Percentiles rank a stretch among this genome's conserved stretches.
These are phyloP conservation scores for Hydrotaea diabolus DNA, from an alignment of 2,888 invertebrate genomes.

Conservation along the genomic window DNA sequence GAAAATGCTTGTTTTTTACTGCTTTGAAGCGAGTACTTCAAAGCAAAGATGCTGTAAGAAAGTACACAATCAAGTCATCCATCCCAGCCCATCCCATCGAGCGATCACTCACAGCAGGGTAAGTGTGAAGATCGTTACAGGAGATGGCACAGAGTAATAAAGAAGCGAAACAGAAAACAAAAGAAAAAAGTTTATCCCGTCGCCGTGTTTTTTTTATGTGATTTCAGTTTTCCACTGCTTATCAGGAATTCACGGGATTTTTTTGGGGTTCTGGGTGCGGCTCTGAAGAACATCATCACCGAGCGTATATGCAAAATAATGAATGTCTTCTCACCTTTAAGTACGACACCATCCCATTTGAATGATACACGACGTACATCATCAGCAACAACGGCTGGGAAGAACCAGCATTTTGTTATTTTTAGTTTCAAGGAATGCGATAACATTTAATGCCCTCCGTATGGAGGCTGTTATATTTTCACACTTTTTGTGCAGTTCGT, in stretches of 20 bases:
- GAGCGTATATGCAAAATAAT: constrained; percentile 57
- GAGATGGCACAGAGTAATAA: constrained; percentile 13
- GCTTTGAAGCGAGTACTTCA: constrained; percentile 41
- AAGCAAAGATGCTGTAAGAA: constrained; percentile 41
- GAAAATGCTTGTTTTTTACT: constrained; percentile 29
- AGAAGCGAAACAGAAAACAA: not conserved
- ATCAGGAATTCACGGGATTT: constrained; percentile 53
- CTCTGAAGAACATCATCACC: constrained; percentile 21
- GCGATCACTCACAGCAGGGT: constrained; percentile 62
- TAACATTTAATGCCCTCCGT: constrained; percentile 39
- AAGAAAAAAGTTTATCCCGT: constrained; percentile 12
- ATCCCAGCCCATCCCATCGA: not conserved
- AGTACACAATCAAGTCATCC: constrained; percentile 24
- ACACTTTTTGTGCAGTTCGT: not conserved
- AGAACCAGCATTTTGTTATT: constrained; percentile 10
- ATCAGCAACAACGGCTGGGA: not conserved
- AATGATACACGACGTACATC: not conserved
- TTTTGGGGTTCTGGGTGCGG: constrained; percentile 44
- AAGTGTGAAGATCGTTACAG: constrained; percentile 61
- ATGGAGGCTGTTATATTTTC: constrained; percentile 27
- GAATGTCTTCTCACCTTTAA: constrained; percentile 34
- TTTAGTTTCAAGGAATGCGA: not conserved
- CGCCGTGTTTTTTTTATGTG: constrained; percentile 46
- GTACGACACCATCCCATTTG: not conserved
- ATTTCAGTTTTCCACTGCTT: constrained; percentile 47